Evolutionary conservation across 1,140 invertebrate species (phyloP), one percentile per base, ranked within the genome.

Genomic region (Bombus cullumanus): DNA sequence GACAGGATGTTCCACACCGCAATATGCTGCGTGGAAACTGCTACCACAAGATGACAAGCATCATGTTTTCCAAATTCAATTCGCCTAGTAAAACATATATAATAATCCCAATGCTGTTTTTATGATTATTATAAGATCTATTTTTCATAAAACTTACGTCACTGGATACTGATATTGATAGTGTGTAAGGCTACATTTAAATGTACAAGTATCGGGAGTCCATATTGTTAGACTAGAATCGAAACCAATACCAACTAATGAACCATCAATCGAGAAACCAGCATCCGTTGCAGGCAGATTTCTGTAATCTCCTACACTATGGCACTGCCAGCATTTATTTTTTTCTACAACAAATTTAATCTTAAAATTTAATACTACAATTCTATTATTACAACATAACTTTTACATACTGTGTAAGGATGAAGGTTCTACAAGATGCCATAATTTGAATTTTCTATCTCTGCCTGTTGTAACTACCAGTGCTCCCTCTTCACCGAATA

Each of bases 251-350:
- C 96, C 97, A 34, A 98, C 90, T 31, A 98, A 91, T 2, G 98
- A 98, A 47, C 97, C 97, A 95, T 98, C 98, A 69, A 96, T 94
- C 1, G 97, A 97, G 92, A 98, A 98, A 71, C 95, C 96, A 2
- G 97, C 95, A 85, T 96, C 95, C 43, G 95, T 95, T 64, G 96
- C 94, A 12, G 95, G 87, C 28, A 97, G 88, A 88, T 97, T 94
- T 37, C 96, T 95, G 91, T 98, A 98, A 75, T 95, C 96, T 3
- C 97, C 97, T 47, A 96, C 94, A 71, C 96, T 96, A 31, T 96
- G 94, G 92, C 97, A 98, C 71, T 92, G 95, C 98, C 98, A 98
- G 91, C 96, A 92, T 85, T 92, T 92, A 4, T 92, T 93, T 90
- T 96, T 95, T 89, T 93, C 96, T 77, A 94, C 93, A 88, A 86